phyloP scores from a whole-genome alignment of 1,140 invertebrate species.

The Achatina immaculata region DNA sequence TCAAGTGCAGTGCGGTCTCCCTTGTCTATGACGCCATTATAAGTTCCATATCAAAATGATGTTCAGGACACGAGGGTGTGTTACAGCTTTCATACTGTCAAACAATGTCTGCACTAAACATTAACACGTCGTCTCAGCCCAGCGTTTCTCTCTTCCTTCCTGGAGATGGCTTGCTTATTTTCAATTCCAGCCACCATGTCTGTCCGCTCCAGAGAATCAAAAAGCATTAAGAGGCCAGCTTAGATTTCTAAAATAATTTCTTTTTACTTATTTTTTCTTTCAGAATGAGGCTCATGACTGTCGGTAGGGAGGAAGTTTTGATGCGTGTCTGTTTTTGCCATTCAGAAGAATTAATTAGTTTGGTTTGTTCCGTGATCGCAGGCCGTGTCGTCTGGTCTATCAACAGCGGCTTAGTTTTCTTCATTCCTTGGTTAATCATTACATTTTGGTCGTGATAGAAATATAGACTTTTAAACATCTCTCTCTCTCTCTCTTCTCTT shows the following conservation, averaged over 20 bases:
- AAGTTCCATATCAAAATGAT: slow-evolving; percentile 12
- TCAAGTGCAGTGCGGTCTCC: not conserved
- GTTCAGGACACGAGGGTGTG: not conserved
- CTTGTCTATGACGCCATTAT: not conserved
- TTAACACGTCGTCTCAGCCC: not conserved
- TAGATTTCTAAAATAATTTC: not conserved
- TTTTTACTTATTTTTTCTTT: not conserved
- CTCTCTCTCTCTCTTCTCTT: too few species aligned
- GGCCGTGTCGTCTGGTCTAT: slow-evolving; percentile 29
- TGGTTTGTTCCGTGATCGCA: slow-evolving; percentile 39
- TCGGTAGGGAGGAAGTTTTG: not conserved
- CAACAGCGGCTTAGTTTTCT: slow-evolving; percentile 8
- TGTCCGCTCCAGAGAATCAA: not conserved
- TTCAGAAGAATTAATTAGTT: slow-evolving; percentile 37
- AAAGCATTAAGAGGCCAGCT: slow-evolving; percentile 1
- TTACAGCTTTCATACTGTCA: not conserved
- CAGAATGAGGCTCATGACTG: not conserved
- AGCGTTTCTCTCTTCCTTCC: not conserved
- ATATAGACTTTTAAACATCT: too few species aligned
- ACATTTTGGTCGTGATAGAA: too few species aligned
- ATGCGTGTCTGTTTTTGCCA: not conserved
- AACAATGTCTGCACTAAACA: slow-evolving; percentile 4
- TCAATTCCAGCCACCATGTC: not conserved
- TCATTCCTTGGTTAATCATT: not conserved
- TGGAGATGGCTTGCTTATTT: not conserved